Evolutionary conservation across 2,888 invertebrate species (phyloP).

Genomic region (Cataglyphis cursor): DNA sequence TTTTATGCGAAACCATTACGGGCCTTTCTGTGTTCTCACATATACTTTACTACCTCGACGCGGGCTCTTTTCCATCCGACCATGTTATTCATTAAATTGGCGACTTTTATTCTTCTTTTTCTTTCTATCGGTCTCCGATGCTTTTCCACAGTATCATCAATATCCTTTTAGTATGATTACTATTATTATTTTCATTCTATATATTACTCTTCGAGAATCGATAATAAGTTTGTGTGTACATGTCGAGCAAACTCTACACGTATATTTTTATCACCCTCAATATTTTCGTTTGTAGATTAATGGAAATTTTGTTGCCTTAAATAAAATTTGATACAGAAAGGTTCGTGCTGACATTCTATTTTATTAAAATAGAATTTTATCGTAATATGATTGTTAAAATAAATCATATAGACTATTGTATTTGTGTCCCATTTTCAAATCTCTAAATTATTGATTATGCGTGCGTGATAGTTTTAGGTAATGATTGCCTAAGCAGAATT

Average conservation of each 20-base stretch:
- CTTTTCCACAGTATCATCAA: background rate
- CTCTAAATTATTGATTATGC: background rate
- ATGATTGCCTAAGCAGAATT: background rate
- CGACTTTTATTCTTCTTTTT: background rate
- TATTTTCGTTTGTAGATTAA: background rate
- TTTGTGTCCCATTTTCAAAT: background rate
- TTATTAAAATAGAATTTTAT: background rate
- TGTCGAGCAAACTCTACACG: background rate
- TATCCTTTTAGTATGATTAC: constrained; percentile 9
- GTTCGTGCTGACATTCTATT: background rate
- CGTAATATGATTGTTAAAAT: constrained; percentile 9
- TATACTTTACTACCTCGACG: background rate
- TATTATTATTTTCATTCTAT: constrained; percentile 12
- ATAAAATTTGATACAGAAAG: background rate
- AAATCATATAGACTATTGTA: background rate
- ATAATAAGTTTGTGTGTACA: background rate
- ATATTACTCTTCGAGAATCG: background rate
- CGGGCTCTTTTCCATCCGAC: background rate
- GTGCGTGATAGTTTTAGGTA: background rate
- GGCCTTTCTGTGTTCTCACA: background rate
- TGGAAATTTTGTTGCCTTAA: background rate
- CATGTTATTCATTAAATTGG: constrained; percentile 19
- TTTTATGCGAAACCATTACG: constrained; percentile 21
- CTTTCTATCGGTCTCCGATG: background rate
- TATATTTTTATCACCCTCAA: background rate